phyloP scores from a whole-genome alignment of 64 coral and sea anemone species.

The Stylophora pistillata region DNA sequence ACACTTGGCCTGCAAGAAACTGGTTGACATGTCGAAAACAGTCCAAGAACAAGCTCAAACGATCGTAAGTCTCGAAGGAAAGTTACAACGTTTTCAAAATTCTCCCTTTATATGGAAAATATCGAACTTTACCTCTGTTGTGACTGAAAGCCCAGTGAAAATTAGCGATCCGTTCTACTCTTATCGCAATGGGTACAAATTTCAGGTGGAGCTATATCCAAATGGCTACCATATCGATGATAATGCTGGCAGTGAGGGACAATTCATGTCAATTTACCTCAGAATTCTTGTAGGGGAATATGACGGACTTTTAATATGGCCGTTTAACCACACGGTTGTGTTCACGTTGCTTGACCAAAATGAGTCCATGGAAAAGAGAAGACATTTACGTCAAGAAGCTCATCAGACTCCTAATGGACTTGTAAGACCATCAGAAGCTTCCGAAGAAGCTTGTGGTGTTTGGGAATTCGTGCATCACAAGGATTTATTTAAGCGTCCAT shows the following conservation, averaged over 20 bases:
- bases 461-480: conserved; percentile 35
- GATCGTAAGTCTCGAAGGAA: conserved; percentile 6
- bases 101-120: conserved; percentile 43
- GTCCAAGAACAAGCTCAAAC: conserved; percentile 24
- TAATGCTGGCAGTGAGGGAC: neutral
- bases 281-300: conserved; percentile 25
- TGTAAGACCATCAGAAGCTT: neutral
- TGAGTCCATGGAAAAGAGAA: conserved; percentile 8
- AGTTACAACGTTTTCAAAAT: conserved; percentile 22
- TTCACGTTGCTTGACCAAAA: conserved; percentile 23
- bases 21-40: conserved; percentile 14
- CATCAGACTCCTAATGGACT: neutral
- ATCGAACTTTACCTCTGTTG: conserved; percentile 12
- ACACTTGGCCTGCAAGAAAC: neutral
- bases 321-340: neutral
- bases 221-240: conserved; percentile 14
- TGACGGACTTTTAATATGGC: conserved; percentile 27
- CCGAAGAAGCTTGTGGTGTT: conserved; percentile 5
- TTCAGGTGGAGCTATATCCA: neutral
- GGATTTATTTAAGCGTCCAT: conserved; percentile 1
- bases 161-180: conserved; percentile 38
- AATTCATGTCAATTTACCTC: conserved; percentile 39
- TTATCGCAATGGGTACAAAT: conserved; percentile 6
- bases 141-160: conserved; percentile 3
- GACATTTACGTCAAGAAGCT: conserved; percentile 13